Percentiles rank a stretch among this genome's conserved stretches.
phyloP scores from a whole-genome alignment of 2,888 invertebrate genomes.

The Onthophagus sagittarius region DNA sequence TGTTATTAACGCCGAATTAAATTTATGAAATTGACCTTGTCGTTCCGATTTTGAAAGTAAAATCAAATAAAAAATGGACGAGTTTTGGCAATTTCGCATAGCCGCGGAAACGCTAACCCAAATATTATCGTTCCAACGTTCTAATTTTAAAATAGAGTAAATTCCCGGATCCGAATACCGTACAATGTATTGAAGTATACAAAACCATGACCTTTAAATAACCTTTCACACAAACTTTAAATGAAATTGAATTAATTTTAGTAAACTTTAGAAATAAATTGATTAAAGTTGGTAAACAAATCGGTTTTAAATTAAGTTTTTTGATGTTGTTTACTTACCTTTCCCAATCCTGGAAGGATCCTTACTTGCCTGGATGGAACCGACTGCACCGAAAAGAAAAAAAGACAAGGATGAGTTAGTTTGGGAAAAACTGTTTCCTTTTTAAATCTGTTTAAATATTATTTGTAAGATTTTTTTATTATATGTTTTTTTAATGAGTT shows the following conservation, averaged over 20 bases:
- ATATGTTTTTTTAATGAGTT: neutral
- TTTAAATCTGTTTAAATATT: neutral
- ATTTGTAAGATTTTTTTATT: neutral
- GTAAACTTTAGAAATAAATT: neutral
- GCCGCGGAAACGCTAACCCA: no score
- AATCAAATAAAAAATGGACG: no score
- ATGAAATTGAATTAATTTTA: neutral
- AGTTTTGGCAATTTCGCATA: no score
- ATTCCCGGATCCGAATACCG: no score
- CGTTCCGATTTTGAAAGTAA: no score
- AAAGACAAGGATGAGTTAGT: slow-evolving; percentile 28
- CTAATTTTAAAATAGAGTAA: no score
- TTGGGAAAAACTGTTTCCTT: slow-evolving; percentile 10
- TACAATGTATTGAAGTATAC: no score
- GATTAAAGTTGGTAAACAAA: neutral
- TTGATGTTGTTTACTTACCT: slow-evolving; percentile 43
- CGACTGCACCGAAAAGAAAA: slow-evolving; percentile 29
- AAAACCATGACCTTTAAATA: no score
- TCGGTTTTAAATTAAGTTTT: neutral
- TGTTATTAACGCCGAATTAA: no score
- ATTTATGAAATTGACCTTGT: no score
- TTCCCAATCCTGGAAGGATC: slow-evolving; percentile 48
- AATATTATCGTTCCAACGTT: no score
- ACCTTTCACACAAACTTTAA: neutral
- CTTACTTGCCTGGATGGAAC: slow-evolving; percentile 48